These are phyloP conservation scores for Hirudinaria manillensis DNA, from an alignment of 2,888 invertebrate genomes.

Conservation along the genomic window DNA sequence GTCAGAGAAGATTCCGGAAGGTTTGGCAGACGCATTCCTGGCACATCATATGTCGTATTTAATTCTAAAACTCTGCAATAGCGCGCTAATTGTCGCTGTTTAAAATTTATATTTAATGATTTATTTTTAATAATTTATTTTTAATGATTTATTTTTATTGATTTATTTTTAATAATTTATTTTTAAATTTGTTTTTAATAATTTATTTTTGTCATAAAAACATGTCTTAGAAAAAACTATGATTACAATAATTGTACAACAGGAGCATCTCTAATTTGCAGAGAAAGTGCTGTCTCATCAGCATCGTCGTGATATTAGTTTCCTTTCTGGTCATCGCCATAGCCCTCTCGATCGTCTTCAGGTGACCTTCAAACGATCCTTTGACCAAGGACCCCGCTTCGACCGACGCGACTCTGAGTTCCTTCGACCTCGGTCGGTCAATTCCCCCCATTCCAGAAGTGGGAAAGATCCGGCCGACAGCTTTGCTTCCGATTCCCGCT, in stretches of 20 bases:
- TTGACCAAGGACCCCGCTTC: too few relatives aligned
- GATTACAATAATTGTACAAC: too few relatives aligned
- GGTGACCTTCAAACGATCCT: background rate
- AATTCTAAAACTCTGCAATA: background rate
- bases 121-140: background rate
- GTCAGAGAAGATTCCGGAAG: slow-evolving; percentile 26
- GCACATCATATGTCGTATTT: background rate
- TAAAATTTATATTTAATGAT: background rate
- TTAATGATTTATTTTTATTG: background rate
- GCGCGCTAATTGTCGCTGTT: too few relatives aligned
- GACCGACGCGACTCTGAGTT: too few relatives aligned
- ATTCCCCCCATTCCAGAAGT: too few relatives aligned
- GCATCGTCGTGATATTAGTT: background rate
- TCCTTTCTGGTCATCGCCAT: slow-evolving; percentile 17
- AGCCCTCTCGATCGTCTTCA: slow-evolving; percentile 21
- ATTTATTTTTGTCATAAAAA: background rate
- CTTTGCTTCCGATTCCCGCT: too few relatives aligned
- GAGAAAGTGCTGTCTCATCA: slow-evolving; percentile 26
- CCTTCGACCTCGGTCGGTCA: too few relatives aligned
- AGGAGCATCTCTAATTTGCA: background rate
- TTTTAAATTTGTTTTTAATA: background rate
- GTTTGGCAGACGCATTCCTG: background rate
- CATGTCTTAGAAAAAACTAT: too few relatives aligned
- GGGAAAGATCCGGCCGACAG: too few relatives aligned
- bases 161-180: background rate